Evolutionary conservation across 1,140 invertebrate genomes (phyloP).

Genomic region (Pollicipes pollicipes): DNA sequence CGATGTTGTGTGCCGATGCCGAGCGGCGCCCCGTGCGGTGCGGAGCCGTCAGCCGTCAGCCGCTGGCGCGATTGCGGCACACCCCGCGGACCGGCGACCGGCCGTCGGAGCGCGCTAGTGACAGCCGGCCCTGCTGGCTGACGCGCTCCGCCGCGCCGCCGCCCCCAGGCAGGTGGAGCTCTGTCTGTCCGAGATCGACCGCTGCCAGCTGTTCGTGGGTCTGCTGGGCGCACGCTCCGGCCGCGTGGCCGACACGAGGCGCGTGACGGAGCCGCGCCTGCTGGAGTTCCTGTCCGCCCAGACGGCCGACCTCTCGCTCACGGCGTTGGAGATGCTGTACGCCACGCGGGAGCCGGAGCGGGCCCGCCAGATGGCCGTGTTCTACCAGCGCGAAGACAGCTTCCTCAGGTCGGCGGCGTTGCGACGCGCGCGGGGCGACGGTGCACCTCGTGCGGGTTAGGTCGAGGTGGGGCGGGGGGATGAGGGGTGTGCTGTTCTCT

Average conservation of each 20-base stretch:
- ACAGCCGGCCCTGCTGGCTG: too few relatives aligned
- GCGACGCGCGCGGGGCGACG: too few relatives aligned
- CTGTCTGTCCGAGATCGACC: conserved; percentile 28
- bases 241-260: conserved; percentile 7
- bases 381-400: not conserved
- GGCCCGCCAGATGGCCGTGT: not conserved
- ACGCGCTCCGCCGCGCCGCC: not conserved
- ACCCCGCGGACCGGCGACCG: too few relatives aligned
- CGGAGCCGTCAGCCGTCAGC: too few relatives aligned
- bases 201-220: conserved; percentile 31
- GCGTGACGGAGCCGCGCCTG: not conserved
- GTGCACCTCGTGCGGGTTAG: too few relatives aligned
- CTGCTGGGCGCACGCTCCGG: conserved; percentile 31
- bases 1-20: too few relatives aligned
- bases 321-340: not conserved
- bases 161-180: conserved; percentile 22
- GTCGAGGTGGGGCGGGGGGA: too few relatives aligned
- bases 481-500: too few relatives aligned
- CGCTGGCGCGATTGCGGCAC: too few relatives aligned
- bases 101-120: too few relatives aligned
- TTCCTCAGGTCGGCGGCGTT: not conserved
- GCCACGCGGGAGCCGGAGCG: not conserved
- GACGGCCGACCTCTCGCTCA: not conserved
- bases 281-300: not conserved
- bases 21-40: too few relatives aligned